phyloP scores from a whole-genome alignment of 2,888 invertebrate genomes.

The Callimorpha dominula region DNA sequence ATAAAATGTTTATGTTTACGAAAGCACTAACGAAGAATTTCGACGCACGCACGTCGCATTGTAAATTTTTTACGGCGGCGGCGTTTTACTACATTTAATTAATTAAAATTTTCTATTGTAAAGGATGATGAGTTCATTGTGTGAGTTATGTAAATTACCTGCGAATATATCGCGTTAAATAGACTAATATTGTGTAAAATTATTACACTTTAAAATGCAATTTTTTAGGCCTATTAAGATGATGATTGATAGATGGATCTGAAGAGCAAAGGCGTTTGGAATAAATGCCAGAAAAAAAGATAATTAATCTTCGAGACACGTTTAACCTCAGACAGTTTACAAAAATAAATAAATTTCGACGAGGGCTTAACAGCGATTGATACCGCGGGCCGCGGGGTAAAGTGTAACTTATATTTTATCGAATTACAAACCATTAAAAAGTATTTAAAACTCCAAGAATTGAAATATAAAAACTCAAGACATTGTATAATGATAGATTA shows the following conservation, averaged over 20 bases:
- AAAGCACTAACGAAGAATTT: not conserved
- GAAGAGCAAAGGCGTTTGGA: too few relatives aligned
- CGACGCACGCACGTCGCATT: not conserved
- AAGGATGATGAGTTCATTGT: slow-evolving; percentile 3
- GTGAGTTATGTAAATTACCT: not conserved
- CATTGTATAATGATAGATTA: slow-evolving; percentile 2
- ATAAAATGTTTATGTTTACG: not conserved
- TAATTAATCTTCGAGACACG: too few relatives aligned
- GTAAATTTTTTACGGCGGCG: not conserved
- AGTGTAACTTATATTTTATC: not conserved
- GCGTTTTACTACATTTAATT: not conserved
- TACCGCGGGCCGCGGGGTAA: too few relatives aligned
- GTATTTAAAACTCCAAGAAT: not conserved
- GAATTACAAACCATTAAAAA: not conserved
- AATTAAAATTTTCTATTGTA: not conserved
- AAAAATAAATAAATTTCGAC: too few relatives aligned
- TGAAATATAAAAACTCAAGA: not conserved
- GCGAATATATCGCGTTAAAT: not conserved
- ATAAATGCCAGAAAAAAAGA: too few relatives aligned
- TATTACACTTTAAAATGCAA: not conserved
- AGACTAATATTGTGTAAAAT: not conserved
- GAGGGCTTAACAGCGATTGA: too few relatives aligned
- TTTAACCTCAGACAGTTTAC: too few relatives aligned
- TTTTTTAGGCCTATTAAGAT: not conserved
- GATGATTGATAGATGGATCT: not conserved